These are phyloP conservation scores for Cyrtodaria siliqua DNA, from an alignment of 2,888 invertebrate species.

Conservation along the genomic window DNA sequence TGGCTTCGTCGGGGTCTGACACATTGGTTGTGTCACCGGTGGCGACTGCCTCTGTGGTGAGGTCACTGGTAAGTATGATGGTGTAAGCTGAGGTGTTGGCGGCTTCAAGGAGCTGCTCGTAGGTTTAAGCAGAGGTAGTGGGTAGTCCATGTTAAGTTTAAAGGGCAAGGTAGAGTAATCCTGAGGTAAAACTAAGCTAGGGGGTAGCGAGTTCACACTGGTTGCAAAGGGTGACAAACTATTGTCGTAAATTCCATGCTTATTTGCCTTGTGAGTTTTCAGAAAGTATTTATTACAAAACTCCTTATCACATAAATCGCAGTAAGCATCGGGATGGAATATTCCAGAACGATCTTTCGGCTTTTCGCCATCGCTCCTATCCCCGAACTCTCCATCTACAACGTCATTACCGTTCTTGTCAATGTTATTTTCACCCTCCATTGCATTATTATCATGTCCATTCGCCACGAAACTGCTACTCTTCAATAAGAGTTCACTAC, in stretches of 20 bases:
- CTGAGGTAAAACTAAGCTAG: conserved; percentile 73
- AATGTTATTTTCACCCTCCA: conserved; percentile 61
- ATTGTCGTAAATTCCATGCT: conserved; percentile 92
- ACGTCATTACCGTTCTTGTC: conserved; percentile 63
- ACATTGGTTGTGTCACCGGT: conserved; percentile 60
- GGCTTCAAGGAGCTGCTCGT: conserved; percentile 47
- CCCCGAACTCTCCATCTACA: conserved; percentile 59
- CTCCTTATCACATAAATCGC: conserved; percentile 98
- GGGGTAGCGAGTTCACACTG: conserved; percentile 66
- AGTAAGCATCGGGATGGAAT: conserved; percentile 98
- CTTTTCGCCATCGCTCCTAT: conserved; percentile 46
- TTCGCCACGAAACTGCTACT: conserved; percentile 68
- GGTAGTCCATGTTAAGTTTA: conserved; percentile 60
- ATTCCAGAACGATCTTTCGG: conserved; percentile 87
- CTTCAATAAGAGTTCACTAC: conserved; percentile 90
- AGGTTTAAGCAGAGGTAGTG: conserved; percentile 65
- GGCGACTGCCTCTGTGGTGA: conserved; percentile 69
- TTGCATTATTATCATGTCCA: conserved; percentile 68
- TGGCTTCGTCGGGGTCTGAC: conserved; percentile 55
- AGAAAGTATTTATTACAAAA: conserved; percentile 99
- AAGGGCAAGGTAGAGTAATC: conserved; percentile 63
- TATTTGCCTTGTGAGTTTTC: conserved; percentile 99
- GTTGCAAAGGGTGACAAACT: conserved; percentile 74
- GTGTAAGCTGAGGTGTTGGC: conserved; percentile 52
- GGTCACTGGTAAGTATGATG: conserved; percentile 58